Conservation (phyloP, 92 coral and sea anemone species). For the Palythoa grandiflora region DNA sequence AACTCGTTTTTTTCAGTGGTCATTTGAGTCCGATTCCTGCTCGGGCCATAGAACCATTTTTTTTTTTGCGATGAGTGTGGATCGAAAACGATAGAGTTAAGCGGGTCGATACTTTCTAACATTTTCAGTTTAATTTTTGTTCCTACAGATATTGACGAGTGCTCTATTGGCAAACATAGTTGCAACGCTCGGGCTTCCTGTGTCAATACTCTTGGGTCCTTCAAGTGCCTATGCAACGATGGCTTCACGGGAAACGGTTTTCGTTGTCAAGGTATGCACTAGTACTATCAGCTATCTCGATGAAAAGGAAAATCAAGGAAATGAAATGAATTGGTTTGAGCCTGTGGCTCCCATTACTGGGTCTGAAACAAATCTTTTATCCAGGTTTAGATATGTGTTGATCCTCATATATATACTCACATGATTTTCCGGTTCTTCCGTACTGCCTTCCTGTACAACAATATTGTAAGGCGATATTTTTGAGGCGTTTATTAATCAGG, state of each 20-base stretch:
- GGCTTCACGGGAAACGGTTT: slow-evolving; percentile 40
- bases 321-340: too few relatives aligned
- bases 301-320: too few relatives aligned
- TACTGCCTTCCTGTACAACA: too few relatives aligned
- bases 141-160: background rate
- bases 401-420: too few relatives aligned
- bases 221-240: slow-evolving; percentile 8
- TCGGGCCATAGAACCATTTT: background rate
- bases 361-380: too few relatives aligned
- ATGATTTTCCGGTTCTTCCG: too few relatives aligned
- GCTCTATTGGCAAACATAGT: background rate
- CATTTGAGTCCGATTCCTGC: background rate
- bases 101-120: background rate
- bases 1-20: too few relatives aligned
- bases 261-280: slow-evolving; percentile 1
- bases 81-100: background rate
- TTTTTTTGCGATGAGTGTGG: background rate
- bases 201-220: slow-evolving; percentile 1
- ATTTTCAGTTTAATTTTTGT: background rate
- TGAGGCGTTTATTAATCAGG: too few relatives aligned
- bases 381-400: too few relatives aligned
- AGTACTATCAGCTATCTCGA: too few relatives aligned
- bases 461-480: too few relatives aligned
- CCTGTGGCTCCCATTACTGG: too few relatives aligned
- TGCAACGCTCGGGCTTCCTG: background rate